Evolutionary conservation across 2,797 vertebrate species (phyloP).

Genomic region (Pantherophis vulpinus): DNA sequence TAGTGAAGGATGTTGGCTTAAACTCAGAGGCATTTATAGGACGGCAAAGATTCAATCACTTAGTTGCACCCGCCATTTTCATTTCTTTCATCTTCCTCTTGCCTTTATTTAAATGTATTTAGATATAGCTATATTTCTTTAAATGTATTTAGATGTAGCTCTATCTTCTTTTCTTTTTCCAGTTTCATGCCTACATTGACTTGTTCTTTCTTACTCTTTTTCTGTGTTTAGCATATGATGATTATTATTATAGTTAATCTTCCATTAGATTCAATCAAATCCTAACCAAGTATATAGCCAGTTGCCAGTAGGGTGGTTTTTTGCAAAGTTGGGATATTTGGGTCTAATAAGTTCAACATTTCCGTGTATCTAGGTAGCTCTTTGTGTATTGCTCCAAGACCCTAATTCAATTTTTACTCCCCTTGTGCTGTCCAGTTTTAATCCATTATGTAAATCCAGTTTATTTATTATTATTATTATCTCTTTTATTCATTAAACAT

Average conservation of each 20-base stretch:
- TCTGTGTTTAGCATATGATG: not conserved
- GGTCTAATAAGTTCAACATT: no score
- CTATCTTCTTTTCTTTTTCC: not conserved
- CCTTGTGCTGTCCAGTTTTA: not conserved
- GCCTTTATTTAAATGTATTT: not conserved
- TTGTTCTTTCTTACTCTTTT: not conserved
- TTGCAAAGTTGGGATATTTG: no score
- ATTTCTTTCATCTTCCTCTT: not conserved
- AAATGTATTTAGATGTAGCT: not conserved
- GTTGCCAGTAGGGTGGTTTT: not conserved
- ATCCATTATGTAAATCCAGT: not conserved
- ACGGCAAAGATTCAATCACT: not conserved
- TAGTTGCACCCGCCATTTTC: not conserved
- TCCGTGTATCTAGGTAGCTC: no score
- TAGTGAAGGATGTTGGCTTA: not conserved
- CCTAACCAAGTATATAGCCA: not conserved
- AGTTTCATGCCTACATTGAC: not conserved
- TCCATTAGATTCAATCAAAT: not conserved
- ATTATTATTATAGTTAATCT: not conserved
- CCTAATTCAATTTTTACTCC: not conserved
- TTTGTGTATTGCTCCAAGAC: no score
- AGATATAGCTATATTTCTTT: no score
- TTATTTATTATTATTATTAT: no score
- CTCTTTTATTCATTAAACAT: no score
- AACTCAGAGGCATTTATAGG: not conserved